Base-by-base conservation (phyloP, 2,888 invertebrate species). In the Ennomos erosarius region DNA sequence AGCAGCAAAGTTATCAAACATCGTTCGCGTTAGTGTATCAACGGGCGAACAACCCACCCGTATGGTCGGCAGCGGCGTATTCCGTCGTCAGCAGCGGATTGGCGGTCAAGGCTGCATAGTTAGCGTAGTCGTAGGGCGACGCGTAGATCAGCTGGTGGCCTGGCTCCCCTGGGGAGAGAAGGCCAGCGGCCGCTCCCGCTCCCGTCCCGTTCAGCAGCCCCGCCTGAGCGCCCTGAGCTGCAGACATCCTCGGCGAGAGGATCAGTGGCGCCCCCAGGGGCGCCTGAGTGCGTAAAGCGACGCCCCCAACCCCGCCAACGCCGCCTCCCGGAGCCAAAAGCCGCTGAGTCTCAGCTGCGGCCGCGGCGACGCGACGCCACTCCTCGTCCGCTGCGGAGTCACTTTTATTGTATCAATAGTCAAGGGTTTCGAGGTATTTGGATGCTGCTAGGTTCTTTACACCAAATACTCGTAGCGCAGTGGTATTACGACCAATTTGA, bases 231-330 rank as follows among this genome's bases (percentile, higher is more conserved):
- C 96, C 94, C 54, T 95, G 97, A 59, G 95, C 96, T 64, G 96
- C 96, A 10, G 96, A 96, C 95, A 98, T 96, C 74, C 98, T 94
- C 59, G 98, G 97, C 43, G 98, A 98, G 65, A 99, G 94, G 76
- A 99, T 98, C 80, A 99, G 93, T 2, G 98, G 99, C 0, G 98
- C 98, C 34, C 99, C 98, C 62, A 98, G 86, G 0, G 98, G 98
- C 9, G 97, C 95, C 50, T 94, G 95, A 2, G 95, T 94, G 66
- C 94, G 93, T 62, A 95, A 88, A 38, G 94, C 92, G 67, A 96
- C 95, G 92, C 78, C 93, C 81, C 69, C 83, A 69, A 71, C 95
- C 92, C 78, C 93, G 81, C 69, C 83, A 69, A 72, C 93, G 70
- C 81, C 93, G 57, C 87, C 92, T 0, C 82, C 83, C 9, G 92